Evolutionary conservation across 1,140 invertebrate species (phyloP).

Genomic region (Drosophila mauritiana): DNA sequence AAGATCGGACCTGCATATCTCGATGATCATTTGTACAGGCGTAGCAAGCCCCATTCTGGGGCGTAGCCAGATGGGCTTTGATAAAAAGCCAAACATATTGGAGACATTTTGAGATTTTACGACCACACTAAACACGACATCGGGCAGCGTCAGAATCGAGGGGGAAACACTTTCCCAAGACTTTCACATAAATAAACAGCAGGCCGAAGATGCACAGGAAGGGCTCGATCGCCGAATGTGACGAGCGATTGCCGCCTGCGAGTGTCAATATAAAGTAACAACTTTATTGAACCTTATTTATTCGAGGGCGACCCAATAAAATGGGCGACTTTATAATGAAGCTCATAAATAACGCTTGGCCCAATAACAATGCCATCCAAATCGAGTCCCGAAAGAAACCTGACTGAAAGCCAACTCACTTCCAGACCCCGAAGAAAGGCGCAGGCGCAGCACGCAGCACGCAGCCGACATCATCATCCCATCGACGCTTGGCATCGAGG

Average conservation of each 20-base stretch:
- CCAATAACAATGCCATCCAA: slow-evolving; percentile 36
- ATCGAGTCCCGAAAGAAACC: slow-evolving; percentile 4
- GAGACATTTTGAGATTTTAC: slow-evolving; percentile 68
- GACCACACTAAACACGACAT: slow-evolving; percentile 61
- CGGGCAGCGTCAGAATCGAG: slow-evolving; percentile 8
- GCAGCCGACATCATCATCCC: slow-evolving; percentile 50
- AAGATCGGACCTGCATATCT: slow-evolving; percentile 45
- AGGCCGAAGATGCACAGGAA: slow-evolving; percentile 19
- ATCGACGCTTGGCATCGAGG: slow-evolving; percentile 62
- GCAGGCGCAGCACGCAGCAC: slow-evolving; percentile 42
- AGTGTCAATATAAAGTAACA: slow-evolving; percentile 83
- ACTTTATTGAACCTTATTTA: slow-evolving; percentile 82
- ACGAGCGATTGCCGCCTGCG: slow-evolving; percentile 82
- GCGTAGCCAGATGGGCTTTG: slow-evolving; percentile 41
- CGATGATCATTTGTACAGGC: slow-evolving; percentile 4
- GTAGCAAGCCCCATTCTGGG: slow-evolving; percentile 32
- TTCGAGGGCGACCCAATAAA: slow-evolving; percentile 82
- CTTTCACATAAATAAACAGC: slow-evolving; percentile 70
- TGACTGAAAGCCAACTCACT: slow-evolving; percentile 18
- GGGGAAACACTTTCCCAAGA: slow-evolving; percentile 70
- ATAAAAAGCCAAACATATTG: slow-evolving; percentile 64
- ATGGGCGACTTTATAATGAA: slow-evolving; percentile 81
- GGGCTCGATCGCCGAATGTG: slow-evolving; percentile 48
- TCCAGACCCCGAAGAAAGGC: slow-evolving; percentile 20
- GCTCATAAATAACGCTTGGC: slow-evolving; percentile 69